Conservation (phyloP, 2,797 vertebrate species). For the Gila robusta region DNA sequence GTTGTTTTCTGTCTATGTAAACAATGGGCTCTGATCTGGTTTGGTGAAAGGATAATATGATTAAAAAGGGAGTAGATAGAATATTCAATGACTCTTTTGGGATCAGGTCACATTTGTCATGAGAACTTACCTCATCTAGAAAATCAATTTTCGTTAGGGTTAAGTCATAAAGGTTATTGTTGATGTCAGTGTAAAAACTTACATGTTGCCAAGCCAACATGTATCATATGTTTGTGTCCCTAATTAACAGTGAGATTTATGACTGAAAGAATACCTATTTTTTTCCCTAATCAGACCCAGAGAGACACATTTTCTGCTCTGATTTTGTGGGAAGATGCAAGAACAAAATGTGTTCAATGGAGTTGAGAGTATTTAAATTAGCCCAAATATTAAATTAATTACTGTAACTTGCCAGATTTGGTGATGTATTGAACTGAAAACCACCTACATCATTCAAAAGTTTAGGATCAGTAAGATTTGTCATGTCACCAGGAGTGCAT, state of each 20-base stretch:
- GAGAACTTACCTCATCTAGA: constrained; percentile 59
- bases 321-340: neutral
- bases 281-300: constrained; percentile 1
- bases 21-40: constrained; percentile 72
- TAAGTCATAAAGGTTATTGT: constrained; percentile 41
- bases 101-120: constrained; percentile 67
- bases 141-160: constrained; percentile 63
- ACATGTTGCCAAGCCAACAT: constrained; percentile 16
- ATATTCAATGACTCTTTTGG: constrained; percentile 63
- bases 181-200: constrained; percentile 34
- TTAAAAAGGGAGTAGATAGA: constrained; percentile 66
- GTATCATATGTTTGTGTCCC: neutral
- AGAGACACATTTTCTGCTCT: neutral
- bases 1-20: constrained; percentile 59
- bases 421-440: neutral
- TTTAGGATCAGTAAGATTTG: no score
- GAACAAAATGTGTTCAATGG: neutral
- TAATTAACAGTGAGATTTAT: neutral
- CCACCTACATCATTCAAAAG: neutral
- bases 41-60: constrained; percentile 70
- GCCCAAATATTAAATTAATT: neutral
- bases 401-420: neutral
- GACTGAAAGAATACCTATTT: neutral
- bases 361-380: neutral
- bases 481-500: no score